Percentiles rank a stretch among this genome's conserved stretches.
Conservation (phyloP, 2,797 vertebrate species). For the Etheostoma nigrum region DNA sequence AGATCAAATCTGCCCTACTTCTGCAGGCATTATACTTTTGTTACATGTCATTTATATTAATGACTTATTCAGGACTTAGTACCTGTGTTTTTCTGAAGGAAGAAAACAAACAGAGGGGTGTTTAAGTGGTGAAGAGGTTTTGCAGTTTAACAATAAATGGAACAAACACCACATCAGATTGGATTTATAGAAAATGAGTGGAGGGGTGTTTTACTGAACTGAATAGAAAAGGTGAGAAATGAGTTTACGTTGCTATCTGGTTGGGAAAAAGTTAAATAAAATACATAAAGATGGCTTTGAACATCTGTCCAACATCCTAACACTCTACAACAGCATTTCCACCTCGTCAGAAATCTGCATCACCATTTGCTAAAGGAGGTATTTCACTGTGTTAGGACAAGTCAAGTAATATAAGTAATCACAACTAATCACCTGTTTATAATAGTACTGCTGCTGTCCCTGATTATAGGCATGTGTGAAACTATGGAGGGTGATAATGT, state of each 20-base stretch:
- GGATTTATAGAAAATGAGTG: background rate
- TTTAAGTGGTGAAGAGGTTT: slow-evolving; percentile 1
- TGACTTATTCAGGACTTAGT: background rate
- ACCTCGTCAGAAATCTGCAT: too few species aligned
- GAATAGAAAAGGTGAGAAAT: background rate
- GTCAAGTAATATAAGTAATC: background rate
- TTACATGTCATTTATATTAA: slow-evolving; percentile 6
- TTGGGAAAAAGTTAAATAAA: background rate
- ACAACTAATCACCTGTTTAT: background rate
- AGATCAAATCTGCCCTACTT: slow-evolving; percentile 50
- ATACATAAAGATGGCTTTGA: background rate
- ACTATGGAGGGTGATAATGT: background rate
- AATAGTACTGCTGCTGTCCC: background rate
- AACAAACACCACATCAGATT: background rate
- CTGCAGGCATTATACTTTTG: background rate
- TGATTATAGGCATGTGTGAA: background rate
- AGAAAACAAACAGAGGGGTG: slow-evolving; percentile 8
- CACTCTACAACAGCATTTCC: too few species aligned
- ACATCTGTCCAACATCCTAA: too few species aligned
- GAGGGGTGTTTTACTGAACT: background rate
- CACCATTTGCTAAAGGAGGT: too few species aligned
- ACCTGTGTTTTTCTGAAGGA: slow-evolving; percentile 1
- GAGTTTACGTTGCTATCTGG: background rate
- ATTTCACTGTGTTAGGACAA: too few species aligned
- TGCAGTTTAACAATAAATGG: background rate